Base-by-base conservation (phyloP, 2,113 vertebrate genomes). In the Zapus hudsonius region DNA sequence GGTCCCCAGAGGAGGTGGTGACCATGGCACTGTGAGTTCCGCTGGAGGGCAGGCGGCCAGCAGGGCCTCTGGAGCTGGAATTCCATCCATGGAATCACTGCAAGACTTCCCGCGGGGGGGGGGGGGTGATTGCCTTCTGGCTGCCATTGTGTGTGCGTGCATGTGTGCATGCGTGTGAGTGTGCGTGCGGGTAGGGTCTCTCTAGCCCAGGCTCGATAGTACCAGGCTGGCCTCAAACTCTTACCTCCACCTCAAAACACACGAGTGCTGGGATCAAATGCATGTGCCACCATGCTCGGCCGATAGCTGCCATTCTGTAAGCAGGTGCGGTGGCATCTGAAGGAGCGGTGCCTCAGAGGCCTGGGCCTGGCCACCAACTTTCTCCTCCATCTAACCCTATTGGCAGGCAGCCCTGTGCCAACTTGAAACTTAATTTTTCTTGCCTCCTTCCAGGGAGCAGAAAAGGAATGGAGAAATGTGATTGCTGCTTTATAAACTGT, bases 11-110 rank as follows among this genome's bases (percentile, higher is more conserved):
- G 73, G 19, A 81, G 36, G 61, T 2, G 1, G 29, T 15, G 3
- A 20, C 13, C 0, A 0, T 0, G 40, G 82, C 7, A 38, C 6
- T 4, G 38, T 23, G 0, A 0, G 86, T 40, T 92, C 29, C 13
- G 72, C 42, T 22, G 38, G 10, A 44, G 31, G 31, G 52, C n/a
- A 38, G 33, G n/a, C 33, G 57, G 42, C 44, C 55, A n/a, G 42
- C 16, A 15, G 52, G 76, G 33, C 20, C 10, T 0, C 17, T 75
- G 27, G 25, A 75, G n/a, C 6, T 79, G 64, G 73, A 22, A 76
- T 67, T 80, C 52, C 36, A 78, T 40, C 33, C 75, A 25, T 3
- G 40, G 22, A 44, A 61, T 22, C 42, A 42, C 0, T 36, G 66
- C 38, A 79, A 74, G 67, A 66, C 44, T 82, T 61, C 44, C 84